Evolutionary conservation across 2,797 vertebrate genomes (phyloP).

Genomic region (Notolepis coatsorum): DNA sequence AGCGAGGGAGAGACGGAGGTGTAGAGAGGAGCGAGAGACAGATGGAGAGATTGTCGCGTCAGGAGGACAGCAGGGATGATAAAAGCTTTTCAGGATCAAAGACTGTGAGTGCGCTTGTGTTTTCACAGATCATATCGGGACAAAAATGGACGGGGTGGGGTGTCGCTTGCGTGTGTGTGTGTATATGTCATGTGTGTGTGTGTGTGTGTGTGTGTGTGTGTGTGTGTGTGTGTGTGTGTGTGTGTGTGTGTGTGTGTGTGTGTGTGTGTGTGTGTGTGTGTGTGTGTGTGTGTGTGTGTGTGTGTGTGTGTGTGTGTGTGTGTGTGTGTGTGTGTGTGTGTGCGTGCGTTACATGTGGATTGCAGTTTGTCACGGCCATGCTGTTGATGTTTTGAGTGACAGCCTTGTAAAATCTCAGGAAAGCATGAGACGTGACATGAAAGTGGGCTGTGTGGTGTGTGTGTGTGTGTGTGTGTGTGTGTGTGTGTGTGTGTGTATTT

Average conservation of each 20-base stretch:
- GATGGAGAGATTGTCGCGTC: conserved; percentile 10
- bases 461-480: not conserved
- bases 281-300: conserved; percentile 6
- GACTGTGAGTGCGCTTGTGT: conserved; percentile 52
- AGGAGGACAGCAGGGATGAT: conserved; percentile 43
- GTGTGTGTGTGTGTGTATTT: not conserved
- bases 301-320: conserved; percentile 11
- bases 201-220: conserved; percentile 10
- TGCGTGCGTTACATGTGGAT: conserved; percentile 61
- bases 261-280: conserved; percentile 17
- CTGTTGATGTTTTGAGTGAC: conserved; percentile 74
- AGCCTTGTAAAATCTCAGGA: conserved; percentile 80
- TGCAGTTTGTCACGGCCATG: conserved; percentile 69
- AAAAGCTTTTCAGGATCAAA: conserved; percentile 70
- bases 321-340: not conserved
- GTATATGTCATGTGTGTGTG: conserved; percentile 13
- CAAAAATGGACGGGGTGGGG: conserved; percentile 52
- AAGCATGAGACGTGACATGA: conserved; percentile 79
- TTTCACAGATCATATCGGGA: conserved; percentile 63
- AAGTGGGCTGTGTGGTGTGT: conserved; percentile 59
- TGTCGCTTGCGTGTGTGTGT: not conserved
- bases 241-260: conserved; percentile 9
- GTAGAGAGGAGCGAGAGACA: conserved; percentile 11
- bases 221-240: conserved; percentile 1
- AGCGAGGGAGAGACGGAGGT: not conserved